These are phyloP conservation scores for Napeogenes inachia DNA, from an alignment of 2,888 invertebrate species.

Conservation along the genomic window DNA sequence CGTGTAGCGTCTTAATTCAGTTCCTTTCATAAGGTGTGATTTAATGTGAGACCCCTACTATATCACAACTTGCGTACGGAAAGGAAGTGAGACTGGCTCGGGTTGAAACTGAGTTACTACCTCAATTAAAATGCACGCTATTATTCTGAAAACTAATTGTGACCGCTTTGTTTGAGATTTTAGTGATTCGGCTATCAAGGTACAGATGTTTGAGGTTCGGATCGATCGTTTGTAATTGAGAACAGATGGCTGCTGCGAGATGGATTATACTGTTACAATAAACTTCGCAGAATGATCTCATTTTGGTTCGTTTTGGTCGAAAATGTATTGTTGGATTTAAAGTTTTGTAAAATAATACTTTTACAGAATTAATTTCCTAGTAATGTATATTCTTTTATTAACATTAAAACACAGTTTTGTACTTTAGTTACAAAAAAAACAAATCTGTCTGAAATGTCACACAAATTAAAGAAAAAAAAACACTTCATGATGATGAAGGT, in stretches of 20 bases:
- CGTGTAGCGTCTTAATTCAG: conserved; percentile 34
- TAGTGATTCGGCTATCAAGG: conserved; percentile 6
- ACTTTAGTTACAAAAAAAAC: too few relatives aligned
- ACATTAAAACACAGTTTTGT: too few relatives aligned
- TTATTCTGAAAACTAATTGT: conserved; percentile 26
- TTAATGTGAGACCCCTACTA: conserved; percentile 34
- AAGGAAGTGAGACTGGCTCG: conserved; percentile 26
- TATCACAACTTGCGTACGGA: conserved; percentile 34
- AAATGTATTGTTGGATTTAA: neutral
- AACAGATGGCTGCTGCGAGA: conserved; percentile 2
- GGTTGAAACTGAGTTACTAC: conserved; percentile 35
- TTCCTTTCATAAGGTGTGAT: conserved; percentile 39
- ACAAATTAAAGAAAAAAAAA: too few relatives aligned
- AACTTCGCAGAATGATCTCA: neutral
- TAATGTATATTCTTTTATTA: too few relatives aligned
- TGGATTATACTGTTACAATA: neutral
- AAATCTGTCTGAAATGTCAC: too few relatives aligned
- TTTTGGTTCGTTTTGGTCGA: neutral
- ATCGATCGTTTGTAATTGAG: conserved; percentile 3
- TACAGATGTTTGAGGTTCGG: conserved; percentile 7
- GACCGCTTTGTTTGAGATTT: conserved; percentile 13
- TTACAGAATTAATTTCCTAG: too few relatives aligned
- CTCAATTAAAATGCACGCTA: conserved; percentile 39
- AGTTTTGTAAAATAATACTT: too few relatives aligned
- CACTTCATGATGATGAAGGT: too few relatives aligned